A percentile compares a stretch with the other conserved stretches of the same genome.
These are phyloP conservation scores for Micropoecilia bifurca DNA, from an alignment of 2,797 vertebrate species.

Conservation along the genomic window DNA sequence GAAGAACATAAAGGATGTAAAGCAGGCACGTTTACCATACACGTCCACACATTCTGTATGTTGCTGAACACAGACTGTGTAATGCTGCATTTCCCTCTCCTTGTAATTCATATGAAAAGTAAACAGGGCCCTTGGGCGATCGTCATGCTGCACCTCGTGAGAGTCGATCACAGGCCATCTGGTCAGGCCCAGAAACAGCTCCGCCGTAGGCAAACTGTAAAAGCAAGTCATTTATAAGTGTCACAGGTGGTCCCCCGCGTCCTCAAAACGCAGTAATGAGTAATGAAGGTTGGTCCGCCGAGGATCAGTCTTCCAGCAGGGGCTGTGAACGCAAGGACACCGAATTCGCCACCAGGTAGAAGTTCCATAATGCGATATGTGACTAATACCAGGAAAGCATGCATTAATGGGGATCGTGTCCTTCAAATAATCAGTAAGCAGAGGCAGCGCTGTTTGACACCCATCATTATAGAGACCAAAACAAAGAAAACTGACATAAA, in stretches of 20 bases:
- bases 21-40: not conserved
- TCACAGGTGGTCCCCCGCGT: slow-evolving; percentile 69
- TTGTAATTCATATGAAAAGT: slow-evolving; percentile 38
- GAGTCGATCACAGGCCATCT: slow-evolving; percentile 76
- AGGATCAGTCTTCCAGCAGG: slow-evolving; percentile 66
- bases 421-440: slow-evolving; percentile 37
- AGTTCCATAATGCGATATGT: slow-evolving; percentile 47
- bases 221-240: slow-evolving; percentile 78
- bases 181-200: slow-evolving; percentile 59
- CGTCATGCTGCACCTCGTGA: slow-evolving; percentile 37
- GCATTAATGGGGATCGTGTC: slow-evolving; percentile 60
- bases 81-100: slow-evolving; percentile 31
- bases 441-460: not conserved
- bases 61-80: slow-evolving; percentile 4
- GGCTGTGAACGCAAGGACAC: slow-evolving; percentile 68
- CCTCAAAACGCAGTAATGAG: slow-evolving; percentile 75
- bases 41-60: slow-evolving; percentile 4
- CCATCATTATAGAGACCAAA: not conserved
- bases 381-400: slow-evolving; percentile 55
- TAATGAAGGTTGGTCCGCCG: slow-evolving; percentile 64
- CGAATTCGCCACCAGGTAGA: slow-evolving; percentile 49
- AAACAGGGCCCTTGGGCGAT: slow-evolving; percentile 52
- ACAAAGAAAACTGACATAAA: not conserved
- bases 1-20: not conserved
- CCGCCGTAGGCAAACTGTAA: slow-evolving; percentile 63